phyloP scores from a whole-genome alignment of 2,888 invertebrate genomes.

The Chalcosyrphus nemorum region DNA sequence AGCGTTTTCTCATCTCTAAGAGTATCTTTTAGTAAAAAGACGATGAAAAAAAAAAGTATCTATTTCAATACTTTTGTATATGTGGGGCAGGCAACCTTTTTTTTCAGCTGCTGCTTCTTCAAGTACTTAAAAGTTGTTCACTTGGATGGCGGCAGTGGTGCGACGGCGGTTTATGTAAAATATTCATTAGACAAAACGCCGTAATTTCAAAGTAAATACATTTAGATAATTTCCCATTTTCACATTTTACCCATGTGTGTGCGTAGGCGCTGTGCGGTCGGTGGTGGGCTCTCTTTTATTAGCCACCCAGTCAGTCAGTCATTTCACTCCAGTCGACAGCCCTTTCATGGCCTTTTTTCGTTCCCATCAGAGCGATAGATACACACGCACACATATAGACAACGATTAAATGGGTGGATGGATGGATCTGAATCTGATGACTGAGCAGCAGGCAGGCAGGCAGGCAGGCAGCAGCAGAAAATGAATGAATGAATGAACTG shows the following conservation, averaged over 20 bases:
- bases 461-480: no score
- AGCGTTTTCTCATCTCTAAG: conserved; percentile 23
- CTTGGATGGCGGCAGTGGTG: conserved; percentile 25
- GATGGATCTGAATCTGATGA: conserved; percentile 69
- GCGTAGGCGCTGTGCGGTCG: neutral
- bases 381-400: conserved; percentile 13
- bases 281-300: conserved; percentile 67
- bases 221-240: conserved; percentile 73
- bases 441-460: conserved; percentile 67
- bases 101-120: conserved; percentile 16
- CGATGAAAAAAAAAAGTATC: no score
- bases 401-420: conserved; percentile 68
- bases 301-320: conserved; percentile 56
- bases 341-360: conserved; percentile 36
- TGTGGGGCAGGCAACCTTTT: conserved; percentile 66
- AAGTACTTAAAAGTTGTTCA: conserved; percentile 68
- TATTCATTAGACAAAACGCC: conserved; percentile 70
- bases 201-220: conserved; percentile 71
- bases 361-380: no score
- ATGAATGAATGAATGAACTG: conserved; percentile 65
- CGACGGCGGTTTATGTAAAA: conserved; percentile 45
- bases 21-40: no score
- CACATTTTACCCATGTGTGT: conserved; percentile 53
- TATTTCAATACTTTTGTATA: conserved; percentile 66
- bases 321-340: conserved; percentile 43